These are phyloP conservation scores for Seriola dumerili DNA, from an alignment of 2,113 vertebrate genomes.

Conservation along the genomic window DNA sequence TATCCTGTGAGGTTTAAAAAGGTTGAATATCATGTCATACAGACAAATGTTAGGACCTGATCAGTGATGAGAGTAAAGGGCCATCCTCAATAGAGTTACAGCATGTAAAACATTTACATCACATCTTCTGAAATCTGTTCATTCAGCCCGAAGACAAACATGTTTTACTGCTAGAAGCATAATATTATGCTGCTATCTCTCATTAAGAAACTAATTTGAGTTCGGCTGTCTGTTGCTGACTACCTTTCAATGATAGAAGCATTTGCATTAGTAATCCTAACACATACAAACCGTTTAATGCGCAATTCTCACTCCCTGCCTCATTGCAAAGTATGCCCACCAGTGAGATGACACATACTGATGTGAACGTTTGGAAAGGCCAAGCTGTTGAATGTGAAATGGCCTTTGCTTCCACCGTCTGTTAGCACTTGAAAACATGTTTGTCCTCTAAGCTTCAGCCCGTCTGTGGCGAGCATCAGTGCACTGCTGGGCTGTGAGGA, in stretches of 20 bases:
- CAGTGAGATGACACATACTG: slow-evolving; percentile 25
- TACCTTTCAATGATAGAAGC: slow-evolving; percentile 1
- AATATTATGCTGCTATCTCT: too few species aligned
- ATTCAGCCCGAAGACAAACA: background rate
- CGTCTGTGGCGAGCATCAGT: background rate
- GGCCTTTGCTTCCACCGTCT: slow-evolving; percentile 31
- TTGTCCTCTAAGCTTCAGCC: slow-evolving; percentile 1
- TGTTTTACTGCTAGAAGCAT: background rate
- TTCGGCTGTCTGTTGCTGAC: background rate
- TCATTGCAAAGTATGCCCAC: background rate
- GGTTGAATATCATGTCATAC: background rate
- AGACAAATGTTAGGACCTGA: background rate
- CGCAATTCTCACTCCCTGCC: background rate
- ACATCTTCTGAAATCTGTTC: background rate
- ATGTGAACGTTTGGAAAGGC: slow-evolving; percentile 30
- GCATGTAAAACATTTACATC: background rate
- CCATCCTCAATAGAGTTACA: background rate
- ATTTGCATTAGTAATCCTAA: slow-evolving; percentile 11
- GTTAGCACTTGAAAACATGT: slow-evolving; percentile 28
- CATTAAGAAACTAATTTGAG: too few species aligned
- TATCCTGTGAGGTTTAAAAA: background rate
- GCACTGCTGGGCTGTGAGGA: too few species aligned
- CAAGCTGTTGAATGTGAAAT: slow-evolving; percentile 41
- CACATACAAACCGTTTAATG: background rate
- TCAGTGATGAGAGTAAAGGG: background rate